These are phyloP conservation scores for Epinephelus coioides DNA, from an alignment of 2,797 vertebrate species.

Conservation along the genomic window DNA sequence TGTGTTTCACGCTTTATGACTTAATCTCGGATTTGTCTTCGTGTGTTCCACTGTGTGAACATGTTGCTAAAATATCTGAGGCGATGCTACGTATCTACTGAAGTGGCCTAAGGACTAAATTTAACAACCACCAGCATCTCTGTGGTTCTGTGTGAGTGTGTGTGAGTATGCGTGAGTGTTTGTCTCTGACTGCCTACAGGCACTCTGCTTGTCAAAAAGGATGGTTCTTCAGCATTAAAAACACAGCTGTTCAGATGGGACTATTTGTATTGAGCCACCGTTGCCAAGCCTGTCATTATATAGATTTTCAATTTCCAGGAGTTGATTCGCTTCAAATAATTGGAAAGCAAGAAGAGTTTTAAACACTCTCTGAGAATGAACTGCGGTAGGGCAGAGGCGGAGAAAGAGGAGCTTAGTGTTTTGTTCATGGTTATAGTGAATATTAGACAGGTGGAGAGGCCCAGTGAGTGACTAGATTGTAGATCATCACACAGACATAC, in stretches of 20 bases:
- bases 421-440: constrained; percentile 34
- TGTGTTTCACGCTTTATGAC: constrained; percentile 33
- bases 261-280: constrained; percentile 42
- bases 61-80: constrained; percentile 47
- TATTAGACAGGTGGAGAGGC: constrained; percentile 42
- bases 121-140: constrained; percentile 34
- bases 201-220: constrained; percentile 36
- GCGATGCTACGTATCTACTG: constrained; percentile 32
- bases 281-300: constrained; percentile 60
- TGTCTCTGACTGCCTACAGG: constrained; percentile 31
- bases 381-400: neutral
- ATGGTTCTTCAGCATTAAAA: constrained; percentile 46
- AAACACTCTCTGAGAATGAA: constrained; percentile 34
- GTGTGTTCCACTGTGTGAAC: neutral
- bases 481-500: constrained; percentile 58
- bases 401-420: constrained; percentile 26
- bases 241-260: constrained; percentile 36
- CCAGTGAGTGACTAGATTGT: constrained; percentile 40
- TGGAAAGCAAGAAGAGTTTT: constrained; percentile 37
- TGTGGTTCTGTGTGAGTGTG: constrained; percentile 8
- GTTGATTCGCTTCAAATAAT: constrained; percentile 61
- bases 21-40: constrained; percentile 13
- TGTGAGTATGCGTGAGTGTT: neutral
- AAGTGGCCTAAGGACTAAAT: constrained; percentile 43
- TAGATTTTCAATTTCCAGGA: constrained; percentile 70